phyloP scores from a whole-genome alignment of 2,888 invertebrate genomes.

The Lissonota sp. region DNA sequence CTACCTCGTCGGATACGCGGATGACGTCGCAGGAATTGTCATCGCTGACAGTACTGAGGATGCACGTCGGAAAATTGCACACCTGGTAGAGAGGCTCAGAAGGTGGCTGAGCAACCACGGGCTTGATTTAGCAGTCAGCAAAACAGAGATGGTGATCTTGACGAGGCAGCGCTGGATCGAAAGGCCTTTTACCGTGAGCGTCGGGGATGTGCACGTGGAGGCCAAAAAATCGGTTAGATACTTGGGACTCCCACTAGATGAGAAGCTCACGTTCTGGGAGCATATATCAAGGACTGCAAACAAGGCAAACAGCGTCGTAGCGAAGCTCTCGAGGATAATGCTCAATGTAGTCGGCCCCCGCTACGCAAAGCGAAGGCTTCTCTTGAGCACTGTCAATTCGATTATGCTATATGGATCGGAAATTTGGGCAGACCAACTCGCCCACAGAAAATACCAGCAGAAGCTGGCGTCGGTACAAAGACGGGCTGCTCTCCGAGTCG shows the following conservation, averaged over 20 bases:
- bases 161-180: constrained; percentile 47
- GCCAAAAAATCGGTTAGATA: neutral
- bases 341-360: constrained; percentile 17
- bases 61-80: too few relatives aligned
- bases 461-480: constrained; percentile 62
- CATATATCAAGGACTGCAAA: constrained; percentile 8
- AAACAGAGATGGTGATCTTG: constrained; percentile 40
- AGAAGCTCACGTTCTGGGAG: constrained; percentile 25
- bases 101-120: constrained; percentile 23
- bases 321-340: constrained; percentile 20
- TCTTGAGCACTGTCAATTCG: neutral
- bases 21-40: constrained; percentile 38
- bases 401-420: neutral
- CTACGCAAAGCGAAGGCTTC: neutral
- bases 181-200: constrained; percentile 12
- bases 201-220: constrained; percentile 8
- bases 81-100: constrained; percentile 6
- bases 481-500: constrained; percentile 55
- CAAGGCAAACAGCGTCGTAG: neutral
- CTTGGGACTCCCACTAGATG: too few relatives aligned
- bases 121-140: constrained; percentile 25
- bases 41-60: too few relatives aligned
- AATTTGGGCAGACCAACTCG: constrained; percentile 57
- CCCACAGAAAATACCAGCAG: constrained; percentile 47
- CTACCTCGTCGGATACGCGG: constrained; percentile 34